Evolutionary conservation across 2,113 vertebrate genomes (phyloP).

Genomic region (Clinocottus analis): DNA sequence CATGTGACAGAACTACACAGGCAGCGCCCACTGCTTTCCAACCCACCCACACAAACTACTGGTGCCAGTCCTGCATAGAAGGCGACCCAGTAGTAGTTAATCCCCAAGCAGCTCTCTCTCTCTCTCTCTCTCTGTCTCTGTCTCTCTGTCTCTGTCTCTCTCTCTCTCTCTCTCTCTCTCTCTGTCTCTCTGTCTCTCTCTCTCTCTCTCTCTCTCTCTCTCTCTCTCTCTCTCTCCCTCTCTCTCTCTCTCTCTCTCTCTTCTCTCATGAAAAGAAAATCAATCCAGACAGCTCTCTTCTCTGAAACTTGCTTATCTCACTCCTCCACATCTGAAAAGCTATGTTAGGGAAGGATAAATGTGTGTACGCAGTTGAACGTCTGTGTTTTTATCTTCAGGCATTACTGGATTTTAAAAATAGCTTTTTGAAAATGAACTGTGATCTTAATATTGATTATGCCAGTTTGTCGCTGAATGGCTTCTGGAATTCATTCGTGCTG

Average conservation of each 20-base stretch:
- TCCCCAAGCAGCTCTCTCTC: constrained; percentile 16
- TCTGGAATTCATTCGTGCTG: not conserved
- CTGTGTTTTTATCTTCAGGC: constrained; percentile 15
- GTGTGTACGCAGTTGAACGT: constrained; percentile 18
- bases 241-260: constrained; percentile 13
- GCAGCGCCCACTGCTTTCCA: constrained; percentile 44
- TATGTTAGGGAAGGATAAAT: not conserved
- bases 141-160: no score
- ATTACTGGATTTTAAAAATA: constrained; percentile 3
- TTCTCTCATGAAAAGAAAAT: constrained; percentile 58
- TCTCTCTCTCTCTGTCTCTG: no score
- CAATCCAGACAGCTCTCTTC: constrained; percentile 40
- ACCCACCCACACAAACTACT: constrained; percentile 61
- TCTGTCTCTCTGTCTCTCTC: no score
- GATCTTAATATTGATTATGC: not conserved
- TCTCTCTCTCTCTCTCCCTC: constrained; percentile 21
- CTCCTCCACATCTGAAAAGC: constrained; percentile 32
- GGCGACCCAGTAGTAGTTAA: constrained; percentile 48
- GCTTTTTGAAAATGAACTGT: not conserved
- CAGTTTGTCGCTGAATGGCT: not conserved
- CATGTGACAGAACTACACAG: constrained; percentile 37
- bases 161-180: no score
- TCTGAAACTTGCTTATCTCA: constrained; percentile 17
- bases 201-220: constrained; percentile 19
- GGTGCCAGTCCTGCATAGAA: constrained; percentile 56